A percentile compares a stretch with the other conserved stretches of the same genome.
Conservation (phyloP, 2,113 vertebrate species). For the Xenus cinereus region DNA sequence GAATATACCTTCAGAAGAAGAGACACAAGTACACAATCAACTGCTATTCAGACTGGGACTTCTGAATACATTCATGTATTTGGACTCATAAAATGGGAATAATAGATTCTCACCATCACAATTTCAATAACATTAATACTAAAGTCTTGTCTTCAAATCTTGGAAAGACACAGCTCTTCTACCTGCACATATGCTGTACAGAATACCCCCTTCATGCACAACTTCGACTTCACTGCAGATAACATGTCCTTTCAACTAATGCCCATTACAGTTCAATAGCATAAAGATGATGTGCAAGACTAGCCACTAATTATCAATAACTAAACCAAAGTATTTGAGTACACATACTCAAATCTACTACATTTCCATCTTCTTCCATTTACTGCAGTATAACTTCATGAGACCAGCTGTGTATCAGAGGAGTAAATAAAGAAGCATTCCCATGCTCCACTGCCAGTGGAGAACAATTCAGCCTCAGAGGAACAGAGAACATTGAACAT, state of each 20-base stretch:
- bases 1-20: background rate
- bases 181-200: background rate
- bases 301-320: background rate
- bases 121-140: background rate
- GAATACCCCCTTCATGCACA: background rate
- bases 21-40: background rate
- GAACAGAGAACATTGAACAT: background rate
- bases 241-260: background rate
- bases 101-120: background rate
- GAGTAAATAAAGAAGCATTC: background rate
- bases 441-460: background rate
- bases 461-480: background rate
- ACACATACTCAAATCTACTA: background rate
- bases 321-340: background rate
- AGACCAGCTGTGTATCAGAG: background rate
- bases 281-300: background rate
- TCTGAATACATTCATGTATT: background rate
- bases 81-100: background rate
- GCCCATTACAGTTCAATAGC: background rate
- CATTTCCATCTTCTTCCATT: background rate
- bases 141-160: background rate
- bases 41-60: background rate
- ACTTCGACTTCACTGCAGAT: background rate
- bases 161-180: background rate
- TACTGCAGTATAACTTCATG: background rate